A percentile compares a stretch with the other conserved stretches of the same genome.
phyloP scores from a whole-genome alignment of 2,888 invertebrate genomes.

The Hemistola chrysoprasaria region DNA sequence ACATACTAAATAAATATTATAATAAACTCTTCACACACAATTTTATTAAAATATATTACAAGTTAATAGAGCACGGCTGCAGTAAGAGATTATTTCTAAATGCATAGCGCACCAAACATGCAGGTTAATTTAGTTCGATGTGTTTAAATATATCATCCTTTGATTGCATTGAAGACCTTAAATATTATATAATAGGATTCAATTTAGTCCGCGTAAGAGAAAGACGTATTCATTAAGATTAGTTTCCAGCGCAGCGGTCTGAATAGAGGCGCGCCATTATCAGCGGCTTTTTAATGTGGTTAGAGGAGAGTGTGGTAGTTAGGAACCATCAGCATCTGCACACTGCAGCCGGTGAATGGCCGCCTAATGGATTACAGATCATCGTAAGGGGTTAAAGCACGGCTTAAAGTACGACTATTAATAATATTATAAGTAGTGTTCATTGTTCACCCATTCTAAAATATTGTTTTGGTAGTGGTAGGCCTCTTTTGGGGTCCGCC shows the following conservation, averaged over 20 bases:
- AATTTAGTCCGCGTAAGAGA: neutral
- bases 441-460: too few relatives aligned
- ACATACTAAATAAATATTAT: too few relatives aligned
- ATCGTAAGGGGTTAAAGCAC: conserved; percentile 9
- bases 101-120: neutral
- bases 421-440: too few relatives aligned
- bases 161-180: neutral
- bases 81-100: neutral
- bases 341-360: conserved; percentile 16
- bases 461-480: too few relatives aligned
- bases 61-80: neutral
- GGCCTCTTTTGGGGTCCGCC: too few relatives aligned
- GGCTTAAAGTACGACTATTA: too few relatives aligned
- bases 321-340: too few relatives aligned
- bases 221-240: conserved; percentile 6
- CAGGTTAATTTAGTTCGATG: neutral
- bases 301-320: conserved; percentile 14
- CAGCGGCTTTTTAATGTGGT: conserved; percentile 23
- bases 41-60: neutral
- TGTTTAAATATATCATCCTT: neutral
- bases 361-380: conserved; percentile 18
- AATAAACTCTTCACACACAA: too few relatives aligned
- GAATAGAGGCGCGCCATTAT: conserved; percentile 14
- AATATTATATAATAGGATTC: neutral
- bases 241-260: conserved; percentile 1